phyloP scores from a whole-genome alignment of 2,113 vertebrate species.

The Marmota flaviventris region DNA sequence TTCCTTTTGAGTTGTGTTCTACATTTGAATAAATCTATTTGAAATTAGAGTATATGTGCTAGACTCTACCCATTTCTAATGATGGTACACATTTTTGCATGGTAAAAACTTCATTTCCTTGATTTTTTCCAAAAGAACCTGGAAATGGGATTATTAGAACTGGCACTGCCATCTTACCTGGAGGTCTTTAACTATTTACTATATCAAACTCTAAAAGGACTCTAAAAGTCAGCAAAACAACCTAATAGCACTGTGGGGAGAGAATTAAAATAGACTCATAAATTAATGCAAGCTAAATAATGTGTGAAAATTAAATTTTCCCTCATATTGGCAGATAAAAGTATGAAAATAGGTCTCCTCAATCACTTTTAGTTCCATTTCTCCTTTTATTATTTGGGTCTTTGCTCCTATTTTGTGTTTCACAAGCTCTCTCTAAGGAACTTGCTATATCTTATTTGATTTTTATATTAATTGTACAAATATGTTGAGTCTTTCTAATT shows the following conservation, averaged over 20 bases:
- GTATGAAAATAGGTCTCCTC: neutral
- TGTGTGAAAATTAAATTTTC: neutral
- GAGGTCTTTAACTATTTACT: neutral
- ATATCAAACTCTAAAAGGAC: neutral
- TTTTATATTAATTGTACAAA: conserved; percentile 41
- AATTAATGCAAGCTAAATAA: neutral
- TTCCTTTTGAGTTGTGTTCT: neutral
- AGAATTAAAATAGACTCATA: conserved; percentile 7
- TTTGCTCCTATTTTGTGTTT: neutral
- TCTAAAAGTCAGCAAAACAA: neutral
- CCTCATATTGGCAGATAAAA: neutral
- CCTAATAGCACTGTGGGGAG: neutral
- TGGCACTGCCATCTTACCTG: neutral
- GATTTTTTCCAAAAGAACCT: neutral
- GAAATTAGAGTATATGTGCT: neutral
- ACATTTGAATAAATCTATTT: neutral
- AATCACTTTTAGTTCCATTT: neutral
- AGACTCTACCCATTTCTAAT: neutral
- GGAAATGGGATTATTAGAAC: neutral
- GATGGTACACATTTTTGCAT: neutral
- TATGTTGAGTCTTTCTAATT: conserved; percentile 29
- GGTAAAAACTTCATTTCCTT: neutral
- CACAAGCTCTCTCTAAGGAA: neutral
- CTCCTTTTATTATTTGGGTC: neutral
- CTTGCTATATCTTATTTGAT: neutral